phyloP scores from a whole-genome alignment of 2,888 invertebrate species.

The Cephus pulcher region DNA sequence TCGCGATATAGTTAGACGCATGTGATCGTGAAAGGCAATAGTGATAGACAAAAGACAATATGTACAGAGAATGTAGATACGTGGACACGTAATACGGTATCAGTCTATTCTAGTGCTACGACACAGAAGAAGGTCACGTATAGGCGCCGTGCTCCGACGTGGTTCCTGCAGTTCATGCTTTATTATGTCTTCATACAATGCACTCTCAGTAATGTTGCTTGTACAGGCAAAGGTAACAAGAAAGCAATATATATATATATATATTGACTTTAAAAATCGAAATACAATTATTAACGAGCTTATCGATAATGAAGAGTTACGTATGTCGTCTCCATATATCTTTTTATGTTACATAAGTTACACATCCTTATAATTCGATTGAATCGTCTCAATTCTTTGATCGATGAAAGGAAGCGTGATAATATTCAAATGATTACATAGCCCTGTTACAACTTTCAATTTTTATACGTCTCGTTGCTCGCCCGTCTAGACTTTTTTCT shows the following conservation, averaged over 20 bases:
- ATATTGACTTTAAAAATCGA: background rate
- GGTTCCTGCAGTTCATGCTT: slow-evolving; percentile 56
- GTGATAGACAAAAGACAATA: slow-evolving; percentile 1
- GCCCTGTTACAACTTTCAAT: background rate
- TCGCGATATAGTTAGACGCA: background rate
- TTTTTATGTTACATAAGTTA: background rate
- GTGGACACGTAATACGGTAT: slow-evolving; percentile 16
- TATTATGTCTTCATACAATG: slow-evolving; percentile 58
- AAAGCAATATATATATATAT: background rate
- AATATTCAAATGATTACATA: background rate
- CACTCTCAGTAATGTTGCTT: slow-evolving; percentile 19
- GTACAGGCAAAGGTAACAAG: slow-evolving; percentile 1
- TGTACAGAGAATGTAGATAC: slow-evolving; percentile 14
- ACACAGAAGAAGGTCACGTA: slow-evolving; percentile 44
- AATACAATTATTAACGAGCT: background rate
- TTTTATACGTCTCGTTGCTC: background rate
- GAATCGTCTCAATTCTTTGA: background rate
- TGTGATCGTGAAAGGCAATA: background rate
- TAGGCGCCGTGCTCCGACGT: slow-evolving; percentile 48
- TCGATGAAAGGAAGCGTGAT: background rate
- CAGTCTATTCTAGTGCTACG: slow-evolving; percentile 35
- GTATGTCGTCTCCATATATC: background rate
- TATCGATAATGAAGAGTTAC: background rate
- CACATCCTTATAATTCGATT: background rate
- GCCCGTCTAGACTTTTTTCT: background rate